Evolutionary conservation across 2,797 vertebrate genomes (phyloP), one percentile per base, ranked within the genome.

Genomic region (Eleutherodactylus coqui): DNA sequence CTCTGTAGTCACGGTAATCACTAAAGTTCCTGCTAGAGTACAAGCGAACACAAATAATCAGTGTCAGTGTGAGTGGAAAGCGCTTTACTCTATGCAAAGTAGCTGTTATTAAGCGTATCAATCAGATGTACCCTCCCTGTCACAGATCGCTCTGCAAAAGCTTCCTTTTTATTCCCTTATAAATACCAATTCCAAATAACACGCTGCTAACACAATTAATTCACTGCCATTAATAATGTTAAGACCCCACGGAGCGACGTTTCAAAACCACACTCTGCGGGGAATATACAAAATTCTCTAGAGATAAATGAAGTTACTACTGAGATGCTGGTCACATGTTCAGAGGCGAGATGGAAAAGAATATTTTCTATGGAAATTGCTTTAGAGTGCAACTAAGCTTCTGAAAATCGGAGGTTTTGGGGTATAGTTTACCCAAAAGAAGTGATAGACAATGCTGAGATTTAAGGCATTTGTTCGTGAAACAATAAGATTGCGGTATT

Each of bases 141-240:
- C 82, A 80, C 38, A 27, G 75, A 87, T 73, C 29, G 75, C 64
- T 55, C 49, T 14, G 55, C 69, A 78, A 64, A 73, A 84, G 81
- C 82, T 67, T 60, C 82, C 47, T 73, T 84, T 87, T 87, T 87
- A 87, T 87, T 84, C 55, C 76, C 32, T 77, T 83, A 87, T 87
- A 87, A 87, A 87, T 84, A 84, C 86, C 82, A 87, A 79, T 78
- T 73, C 82, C 82, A 87, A 87, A 87, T 87, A 87, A 84, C 86
- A 87, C 32, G 86, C 86, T 87, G 86, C 82, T 84, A 87, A 84
- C 53, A 29, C 86, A 87, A 87, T 87, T 87, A 87, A 87, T 87
- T 79, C 64, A 84, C 86, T 32, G 21, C 82, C 82, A 84, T 87
- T 87, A 87, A 87, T 87, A 87, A 87, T 80, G 75, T 51, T 83